Conservation (phyloP, 2,113 vertebrate genomes). For the Piliocolobus tephrosceles region DNA sequence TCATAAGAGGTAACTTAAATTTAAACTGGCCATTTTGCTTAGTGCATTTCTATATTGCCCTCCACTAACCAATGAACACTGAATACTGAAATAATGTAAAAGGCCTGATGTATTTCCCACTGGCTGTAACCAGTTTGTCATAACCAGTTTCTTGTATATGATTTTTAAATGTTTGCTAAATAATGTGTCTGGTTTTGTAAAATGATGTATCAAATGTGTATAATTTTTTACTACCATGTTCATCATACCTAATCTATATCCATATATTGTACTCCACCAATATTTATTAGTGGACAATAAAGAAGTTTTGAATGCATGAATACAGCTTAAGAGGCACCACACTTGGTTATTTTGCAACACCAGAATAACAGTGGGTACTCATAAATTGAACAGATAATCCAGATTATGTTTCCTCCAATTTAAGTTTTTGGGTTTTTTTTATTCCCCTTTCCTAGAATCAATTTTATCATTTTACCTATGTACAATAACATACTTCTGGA, state of each 20-base stretch:
- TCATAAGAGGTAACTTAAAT: conserved; percentile 15
- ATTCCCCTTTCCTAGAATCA: conserved; percentile 3
- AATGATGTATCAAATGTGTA: conserved; percentile 50
- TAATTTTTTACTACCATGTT: conserved; percentile 49
- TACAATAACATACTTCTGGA: conserved; percentile 62
- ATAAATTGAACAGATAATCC: conserved; percentile 46
- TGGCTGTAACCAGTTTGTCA: conserved; percentile 33
- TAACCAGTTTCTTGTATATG: conserved; percentile 52
- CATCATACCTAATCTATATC: conserved; percentile 44
- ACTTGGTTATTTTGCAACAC: not conserved
- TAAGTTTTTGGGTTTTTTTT: conserved; percentile 52
- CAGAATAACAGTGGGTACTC: conserved; percentile 51
- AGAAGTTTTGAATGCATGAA: conserved; percentile 60
- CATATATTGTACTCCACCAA: conserved; percentile 29
- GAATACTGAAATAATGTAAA: conserved; percentile 37
- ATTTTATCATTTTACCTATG: conserved; percentile 68
- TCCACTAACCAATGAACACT: conserved; percentile 10
- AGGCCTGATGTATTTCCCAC: not conserved
- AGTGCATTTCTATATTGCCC: conserved; percentile 19
- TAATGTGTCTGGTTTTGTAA: conserved; percentile 53
- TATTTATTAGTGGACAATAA: conserved; percentile 45
- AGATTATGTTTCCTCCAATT: not conserved
- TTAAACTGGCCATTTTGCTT: conserved; percentile 33
- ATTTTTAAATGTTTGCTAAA: conserved; percentile 32
- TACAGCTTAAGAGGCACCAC: conserved; percentile 2